A percentile compares a stretch with the other conserved stretches of the same genome.
phyloP scores from a whole-genome alignment of 2,888 invertebrate genomes.

The Rhamnusium bicolor region DNA sequence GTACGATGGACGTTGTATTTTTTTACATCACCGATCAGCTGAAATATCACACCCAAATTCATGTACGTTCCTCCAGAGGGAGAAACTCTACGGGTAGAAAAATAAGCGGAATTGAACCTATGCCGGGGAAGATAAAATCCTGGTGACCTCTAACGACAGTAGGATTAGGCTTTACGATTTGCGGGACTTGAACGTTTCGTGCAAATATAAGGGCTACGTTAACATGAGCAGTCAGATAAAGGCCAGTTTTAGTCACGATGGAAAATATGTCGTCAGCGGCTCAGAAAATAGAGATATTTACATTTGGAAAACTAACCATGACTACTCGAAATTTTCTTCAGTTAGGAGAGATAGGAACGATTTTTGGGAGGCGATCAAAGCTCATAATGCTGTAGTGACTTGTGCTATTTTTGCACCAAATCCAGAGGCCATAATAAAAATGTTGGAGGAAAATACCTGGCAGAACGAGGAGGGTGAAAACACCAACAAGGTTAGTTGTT shows the following conservation, averaged over 20 bases:
- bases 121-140: slow-evolving; percentile 97
- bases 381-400: slow-evolving; percentile 96
- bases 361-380: slow-evolving; percentile 98
- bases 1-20: slow-evolving; percentile 98
- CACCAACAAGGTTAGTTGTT: slow-evolving; percentile 41
- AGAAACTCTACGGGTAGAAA: slow-evolving; percentile 96
- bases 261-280: slow-evolving; percentile 97
- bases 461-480: slow-evolving; percentile 42
- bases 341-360: slow-evolving; percentile 94
- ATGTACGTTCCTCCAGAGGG: slow-evolving; percentile 95
- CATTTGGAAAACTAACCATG: slow-evolving; percentile 98
- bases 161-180: slow-evolving; percentile 96
- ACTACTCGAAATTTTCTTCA: slow-evolving; percentile 95
- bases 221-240: slow-evolving; percentile 98
- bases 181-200: slow-evolving; percentile 93
- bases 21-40: slow-evolving; percentile 98
- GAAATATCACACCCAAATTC: slow-evolving; percentile 98
- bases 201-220: slow-evolving; percentile 79
- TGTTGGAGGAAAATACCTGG: slow-evolving; percentile 73
- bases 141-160: slow-evolving; percentile 98
- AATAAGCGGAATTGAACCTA: slow-evolving; percentile 97
- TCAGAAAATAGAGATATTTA: slow-evolving; percentile 98
- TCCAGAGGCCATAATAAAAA: slow-evolving; percentile 90
- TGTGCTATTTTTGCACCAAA: slow-evolving; percentile 98
- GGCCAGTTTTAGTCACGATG: slow-evolving; percentile 97